These are phyloP conservation scores for Drosophila robusta DNA, from an alignment of 2,888 invertebrate species.

Conservation along the genomic window DNA sequence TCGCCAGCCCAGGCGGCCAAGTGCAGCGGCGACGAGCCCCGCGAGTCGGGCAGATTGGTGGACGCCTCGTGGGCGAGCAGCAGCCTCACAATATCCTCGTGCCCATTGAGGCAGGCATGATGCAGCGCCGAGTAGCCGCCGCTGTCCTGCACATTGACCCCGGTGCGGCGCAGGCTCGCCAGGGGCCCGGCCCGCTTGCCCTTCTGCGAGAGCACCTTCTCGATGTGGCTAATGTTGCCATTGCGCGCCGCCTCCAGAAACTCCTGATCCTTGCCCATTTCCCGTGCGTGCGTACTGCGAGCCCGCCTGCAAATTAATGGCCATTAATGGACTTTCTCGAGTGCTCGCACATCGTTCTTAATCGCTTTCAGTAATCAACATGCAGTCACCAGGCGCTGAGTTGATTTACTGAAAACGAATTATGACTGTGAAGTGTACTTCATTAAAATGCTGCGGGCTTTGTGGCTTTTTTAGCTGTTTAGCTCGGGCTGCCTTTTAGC, in stretches of 20 bases:
- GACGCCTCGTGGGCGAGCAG: constrained; percentile 93
- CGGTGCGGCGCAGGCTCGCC: constrained; percentile 95
- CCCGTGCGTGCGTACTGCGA: background rate
- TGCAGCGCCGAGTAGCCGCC: constrained; percentile 97
- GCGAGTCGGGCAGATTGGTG: constrained; percentile 94
- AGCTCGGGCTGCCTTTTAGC: constrained; percentile 56
- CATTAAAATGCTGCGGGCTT: constrained; percentile 70
- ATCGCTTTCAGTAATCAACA: constrained; percentile 43
- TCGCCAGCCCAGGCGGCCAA: constrained; percentile 98
- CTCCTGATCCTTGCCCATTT: constrained; percentile 98
- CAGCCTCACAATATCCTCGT: constrained; percentile 94
- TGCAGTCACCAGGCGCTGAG: constrained; percentile 10
- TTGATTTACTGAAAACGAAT: constrained; percentile 69
- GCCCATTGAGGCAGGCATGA: constrained; percentile 96
- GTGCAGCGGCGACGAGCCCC: constrained; percentile 96
- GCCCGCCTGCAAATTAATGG: constrained; percentile 43
- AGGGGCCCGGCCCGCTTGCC: constrained; percentile 96
- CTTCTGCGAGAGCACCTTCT: constrained; percentile 95
- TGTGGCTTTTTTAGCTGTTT: constrained; percentile 37
- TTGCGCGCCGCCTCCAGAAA: constrained; percentile 97
- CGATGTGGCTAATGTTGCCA: constrained; percentile 94
- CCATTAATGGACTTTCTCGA: constrained; percentile 50
- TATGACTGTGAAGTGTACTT: constrained; percentile 72
- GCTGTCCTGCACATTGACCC: constrained; percentile 96
- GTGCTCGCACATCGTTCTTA: constrained; percentile 34